Percentiles rank a stretch among this genome's conserved stretches.
Conservation (phyloP, 2,888 invertebrate species). For the Dendrolimus houi region DNA sequence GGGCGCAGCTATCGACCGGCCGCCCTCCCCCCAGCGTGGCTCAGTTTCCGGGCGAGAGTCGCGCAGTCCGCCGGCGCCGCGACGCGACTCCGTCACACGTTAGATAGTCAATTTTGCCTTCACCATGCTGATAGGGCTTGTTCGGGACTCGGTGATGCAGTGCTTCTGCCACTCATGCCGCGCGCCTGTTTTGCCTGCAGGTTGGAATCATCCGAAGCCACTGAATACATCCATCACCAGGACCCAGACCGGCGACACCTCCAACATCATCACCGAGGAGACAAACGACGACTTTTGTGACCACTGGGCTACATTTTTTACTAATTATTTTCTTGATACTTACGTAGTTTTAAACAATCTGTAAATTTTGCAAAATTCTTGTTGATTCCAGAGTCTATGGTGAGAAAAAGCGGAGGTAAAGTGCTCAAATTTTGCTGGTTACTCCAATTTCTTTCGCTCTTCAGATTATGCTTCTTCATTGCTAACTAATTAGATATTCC, state of each 20-base stretch:
- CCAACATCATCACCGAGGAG: constrained; percentile 38
- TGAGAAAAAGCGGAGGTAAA: background rate
- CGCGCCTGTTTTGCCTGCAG: constrained; percentile 86
- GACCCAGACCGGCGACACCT: constrained; percentile 34
- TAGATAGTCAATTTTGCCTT: constrained; percentile 67
- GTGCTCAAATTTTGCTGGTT: background rate
- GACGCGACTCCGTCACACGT: constrained; percentile 65
- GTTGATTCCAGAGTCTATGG: background rate
- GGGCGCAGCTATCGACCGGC: constrained; percentile 77
- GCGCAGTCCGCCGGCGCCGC: constrained; percentile 77
- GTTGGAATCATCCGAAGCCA: constrained; percentile 64
- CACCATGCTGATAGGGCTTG: constrained; percentile 91
- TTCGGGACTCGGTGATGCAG: constrained; percentile 94
- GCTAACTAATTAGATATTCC: background rate
- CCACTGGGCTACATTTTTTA: constrained; percentile 13
- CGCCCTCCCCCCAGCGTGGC: constrained; percentile 72
- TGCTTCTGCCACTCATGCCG: constrained; percentile 96
- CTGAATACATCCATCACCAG: constrained; percentile 8
- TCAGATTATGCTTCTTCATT: background rate
- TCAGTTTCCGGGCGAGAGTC: constrained; percentile 78
- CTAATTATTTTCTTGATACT: too few relatives aligned
- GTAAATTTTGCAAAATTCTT: constrained; percentile 3
- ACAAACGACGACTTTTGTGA: constrained; percentile 34
- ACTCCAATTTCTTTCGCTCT: background rate
- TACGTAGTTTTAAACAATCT: background rate